phyloP scores from a whole-genome alignment of 2,797 vertebrate genomes.

The Diplodus puntazzo region DNA sequence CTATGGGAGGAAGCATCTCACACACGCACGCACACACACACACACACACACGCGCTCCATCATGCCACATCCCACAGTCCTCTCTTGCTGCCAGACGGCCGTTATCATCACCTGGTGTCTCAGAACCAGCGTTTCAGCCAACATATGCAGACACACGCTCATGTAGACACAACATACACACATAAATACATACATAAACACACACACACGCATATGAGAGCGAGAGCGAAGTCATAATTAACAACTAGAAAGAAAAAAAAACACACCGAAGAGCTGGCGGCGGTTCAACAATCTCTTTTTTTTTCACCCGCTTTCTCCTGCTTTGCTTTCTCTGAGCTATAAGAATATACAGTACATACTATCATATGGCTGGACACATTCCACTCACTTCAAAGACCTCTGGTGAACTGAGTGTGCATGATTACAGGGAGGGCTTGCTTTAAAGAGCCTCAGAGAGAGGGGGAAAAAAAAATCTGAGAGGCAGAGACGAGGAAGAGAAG shows the following conservation, averaged over 20 bases:
- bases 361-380: slow-evolving; percentile 74
- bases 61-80: slow-evolving; percentile 19
- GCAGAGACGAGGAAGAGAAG: slow-evolving; percentile 46
- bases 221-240: slow-evolving; percentile 55
- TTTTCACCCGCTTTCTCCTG: slow-evolving; percentile 46
- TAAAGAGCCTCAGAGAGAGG: slow-evolving; percentile 59
- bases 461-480: slow-evolving; percentile 26
- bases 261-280: slow-evolving; percentile 51
- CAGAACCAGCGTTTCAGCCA: slow-evolving; percentile 3
- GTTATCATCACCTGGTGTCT: slow-evolving; percentile 64
- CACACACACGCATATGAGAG: slow-evolving; percentile 33
- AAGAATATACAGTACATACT: slow-evolving; percentile 57
- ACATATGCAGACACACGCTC: slow-evolving; percentile 7
- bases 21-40: slow-evolving; percentile 14
- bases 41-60: slow-evolving; percentile 14
- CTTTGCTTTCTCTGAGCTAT: slow-evolving; percentile 55
- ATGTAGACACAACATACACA: slow-evolving; percentile 45
- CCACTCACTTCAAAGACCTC: slow-evolving; percentile 77
- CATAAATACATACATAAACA: neutral
- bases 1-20: slow-evolving; percentile 60
- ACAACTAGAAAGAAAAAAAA: slow-evolving; percentile 61
- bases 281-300: slow-evolving; percentile 33
- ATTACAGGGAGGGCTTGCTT: slow-evolving; percentile 79
- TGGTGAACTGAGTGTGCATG: slow-evolving; percentile 70
- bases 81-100: slow-evolving; percentile 35